Evolutionary conservation across 2,113 vertebrate species (phyloP), one percentile per base, ranked within the genome.

Genomic region (Callithrix jacchus): DNA sequence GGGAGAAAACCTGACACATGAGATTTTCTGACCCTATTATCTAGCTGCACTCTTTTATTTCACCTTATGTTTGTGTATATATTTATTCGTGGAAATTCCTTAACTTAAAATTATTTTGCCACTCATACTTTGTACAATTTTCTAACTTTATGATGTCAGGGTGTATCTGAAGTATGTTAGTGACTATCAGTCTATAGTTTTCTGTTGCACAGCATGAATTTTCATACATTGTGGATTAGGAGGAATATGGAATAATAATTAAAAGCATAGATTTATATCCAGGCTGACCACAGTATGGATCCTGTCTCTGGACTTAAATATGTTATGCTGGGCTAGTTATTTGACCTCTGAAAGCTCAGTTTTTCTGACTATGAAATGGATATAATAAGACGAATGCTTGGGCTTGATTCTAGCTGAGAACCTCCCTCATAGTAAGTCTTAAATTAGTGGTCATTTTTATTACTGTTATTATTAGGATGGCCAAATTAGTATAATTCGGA

Each of bases 81-180:
- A 74, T 97, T 73, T 81, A 83, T 89, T 96, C 86, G 27, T 52
- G 47, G 52, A 70, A 94, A 79, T 79, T 61, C 54, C 37, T 96
- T 81, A 66, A 30, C 16, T 42, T 89, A 70, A 47, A 56, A 92
- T 81, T 73, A 49, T 79, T 40, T 87, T 93, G 32, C 32, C 49
- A 88, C 40, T 66, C 27, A 74, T 27, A 35, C 45, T 80, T 90
- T 76, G 40, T 86, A 82, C 56, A 79, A 64, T 37, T 35, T 32
- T 52, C 42, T 83, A 45, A 5, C 3, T 93, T 87, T 89, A 30
- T 86, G 35, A 85, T 45, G 5, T 77, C 23, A n/a, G 21, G 16
- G 16, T 6, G 37, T 52, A 73, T 68, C n/a, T 76, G 35, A 79
- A 68, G 8, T n/a, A 6, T 27, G 73, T 96, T 73, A 87, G 40